Evolutionary conservation across 1,140 invertebrate species (phyloP), one percentile per base, ranked within the genome.

Genomic region (Aphelenchoides fujianensis): DNA sequence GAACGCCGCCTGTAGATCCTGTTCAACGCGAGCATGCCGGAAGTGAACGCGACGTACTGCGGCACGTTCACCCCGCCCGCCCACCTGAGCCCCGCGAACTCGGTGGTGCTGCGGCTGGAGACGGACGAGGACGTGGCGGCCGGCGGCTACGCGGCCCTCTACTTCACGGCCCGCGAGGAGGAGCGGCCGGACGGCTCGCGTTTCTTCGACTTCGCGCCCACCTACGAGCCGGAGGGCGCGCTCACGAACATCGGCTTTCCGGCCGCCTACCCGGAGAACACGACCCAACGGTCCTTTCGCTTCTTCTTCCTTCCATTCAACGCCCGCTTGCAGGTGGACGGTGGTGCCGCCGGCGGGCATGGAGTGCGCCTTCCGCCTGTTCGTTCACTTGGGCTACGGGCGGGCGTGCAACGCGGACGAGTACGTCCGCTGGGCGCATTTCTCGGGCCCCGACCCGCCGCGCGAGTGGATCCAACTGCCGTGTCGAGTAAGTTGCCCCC

Each of bases 231-330:
- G 34, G 54, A 41, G 54, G 79, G 79, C 3, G 68, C 52, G 2
- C 35, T 81, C 19, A 72, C 77, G 2, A 78, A 59, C 37, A 64
- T 80, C 32, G 76, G 76, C 0, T 80, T 67, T 41, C 79, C 79
- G 16, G n/a, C n/a, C n/a, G 63, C 67, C 7, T 81, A 80, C 48
- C 57, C 70, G 16, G 37, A 53, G 2, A 73, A 74, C 27, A 64
- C 69, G n/a, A 68, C 64, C 52, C 69, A 74, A 69, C 63, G 70
- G 72, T 79, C 35, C 55, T 55, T 62, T 28, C 0, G 34, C 16
- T 9, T 41, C 34, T 9, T 57, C 9, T n/a, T n/a, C n/a, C 2
- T 32, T 57, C 7, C 27, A 31, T 27, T 70, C 1, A 66, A 2
- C 34, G 23, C n/a, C n/a, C 30, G 23, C 27, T 75, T 73, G 69